Conservation (phyloP, 2,888 invertebrate species). For the Nezara viridula region DNA sequence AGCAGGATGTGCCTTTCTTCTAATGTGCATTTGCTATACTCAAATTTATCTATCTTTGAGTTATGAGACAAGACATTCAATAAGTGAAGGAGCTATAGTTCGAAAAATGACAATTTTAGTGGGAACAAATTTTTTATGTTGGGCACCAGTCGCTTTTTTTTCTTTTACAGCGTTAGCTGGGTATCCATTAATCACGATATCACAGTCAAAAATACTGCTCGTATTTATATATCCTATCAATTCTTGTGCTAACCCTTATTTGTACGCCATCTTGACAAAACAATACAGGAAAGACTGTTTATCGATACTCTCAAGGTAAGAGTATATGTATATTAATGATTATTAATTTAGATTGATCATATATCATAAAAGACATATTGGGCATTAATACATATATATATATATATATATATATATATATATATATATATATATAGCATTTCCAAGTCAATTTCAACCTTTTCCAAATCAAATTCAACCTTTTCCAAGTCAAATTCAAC, state of each 20-base stretch:
- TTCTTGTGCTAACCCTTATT: conserved; percentile 92
- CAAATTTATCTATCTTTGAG: conserved; percentile 77
- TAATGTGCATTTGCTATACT: conserved; percentile 87
- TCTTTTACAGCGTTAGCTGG: conserved; percentile 89
- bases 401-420: no score
- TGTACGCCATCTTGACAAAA: conserved; percentile 91
- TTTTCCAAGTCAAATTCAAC: no score
- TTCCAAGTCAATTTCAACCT: no score
- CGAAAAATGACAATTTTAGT: conserved; percentile 93
- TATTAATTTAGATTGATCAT: no score
- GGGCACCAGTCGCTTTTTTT: conserved; percentile 92
- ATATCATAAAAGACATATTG: no score
- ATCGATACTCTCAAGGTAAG: conserved; percentile 77
- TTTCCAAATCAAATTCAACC: no score
- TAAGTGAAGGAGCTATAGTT: conserved; percentile 82
- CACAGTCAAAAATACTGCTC: conserved; percentile 83
- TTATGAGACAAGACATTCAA: conserved; percentile 68
- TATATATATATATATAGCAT: no score
- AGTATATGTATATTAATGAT: neutral
- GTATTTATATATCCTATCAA: conserved; percentile 94
- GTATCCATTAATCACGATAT: conserved; percentile 85
- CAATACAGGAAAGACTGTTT: conserved; percentile 86
- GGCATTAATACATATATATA: no score
- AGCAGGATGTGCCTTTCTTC: conserved; percentile 84
- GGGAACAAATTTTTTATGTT: conserved; percentile 85